Evolutionary conservation across 2,888 invertebrate species (phyloP).

Genomic region (Melieria omissa): DNA sequence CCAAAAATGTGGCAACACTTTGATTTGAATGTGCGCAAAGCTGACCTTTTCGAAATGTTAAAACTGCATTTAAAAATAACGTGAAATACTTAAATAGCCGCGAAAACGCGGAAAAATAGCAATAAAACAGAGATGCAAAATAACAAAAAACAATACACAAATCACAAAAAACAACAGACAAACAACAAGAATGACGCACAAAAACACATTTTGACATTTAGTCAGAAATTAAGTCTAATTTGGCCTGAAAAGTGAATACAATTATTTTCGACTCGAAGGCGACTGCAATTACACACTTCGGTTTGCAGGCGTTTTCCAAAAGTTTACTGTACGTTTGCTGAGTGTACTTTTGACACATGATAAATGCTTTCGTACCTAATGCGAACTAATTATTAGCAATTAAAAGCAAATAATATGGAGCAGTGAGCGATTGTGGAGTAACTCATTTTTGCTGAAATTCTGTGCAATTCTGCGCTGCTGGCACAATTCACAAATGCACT

Average conservation of each 20-base stretch:
- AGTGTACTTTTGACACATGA: too few relatives aligned
- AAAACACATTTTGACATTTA: slow-evolving; percentile 1
- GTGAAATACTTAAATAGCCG: background rate
- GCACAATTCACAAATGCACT: too few relatives aligned
- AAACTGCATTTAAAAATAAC: background rate
- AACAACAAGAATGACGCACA: background rate
- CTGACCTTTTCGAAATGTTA: slow-evolving; percentile 12
- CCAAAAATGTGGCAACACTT: background rate
- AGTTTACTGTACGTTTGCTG: too few relatives aligned
- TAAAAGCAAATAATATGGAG: too few relatives aligned
- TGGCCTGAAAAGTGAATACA: background rate
- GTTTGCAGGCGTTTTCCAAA: too few relatives aligned
- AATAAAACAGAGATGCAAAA: too few relatives aligned
- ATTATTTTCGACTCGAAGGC: background rate
- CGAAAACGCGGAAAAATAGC: background rate
- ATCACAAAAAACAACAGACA: background rate
- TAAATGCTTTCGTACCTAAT: too few relatives aligned
- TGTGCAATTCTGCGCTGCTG: too few relatives aligned
- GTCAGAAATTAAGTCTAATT: background rate
- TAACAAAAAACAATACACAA: background rate
- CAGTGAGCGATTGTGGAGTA: too few relatives aligned
- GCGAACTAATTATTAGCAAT: too few relatives aligned
- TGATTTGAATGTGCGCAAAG: background rate
- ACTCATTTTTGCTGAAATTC: too few relatives aligned
- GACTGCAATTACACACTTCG: background rate